Base-by-base conservation (phyloP, 2,888 invertebrate genomes). In the Ethmia dodecea region DNA sequence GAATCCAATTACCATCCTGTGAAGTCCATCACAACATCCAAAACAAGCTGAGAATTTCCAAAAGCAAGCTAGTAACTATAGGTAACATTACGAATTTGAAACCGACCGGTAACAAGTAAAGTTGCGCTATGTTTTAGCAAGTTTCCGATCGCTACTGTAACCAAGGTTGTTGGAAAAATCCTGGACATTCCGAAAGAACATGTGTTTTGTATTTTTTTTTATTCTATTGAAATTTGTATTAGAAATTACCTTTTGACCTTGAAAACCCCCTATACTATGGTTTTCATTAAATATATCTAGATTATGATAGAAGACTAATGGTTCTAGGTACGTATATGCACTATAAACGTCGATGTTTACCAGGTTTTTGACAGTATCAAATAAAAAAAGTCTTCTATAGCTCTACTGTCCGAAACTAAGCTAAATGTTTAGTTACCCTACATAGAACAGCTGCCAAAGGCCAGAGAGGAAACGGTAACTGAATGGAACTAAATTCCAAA, bases 401-500 rank as follows among this genome's bases (percentile, higher is more conserved):
- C n/a, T n/a, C n/a, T n/a, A 18, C 5, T 5, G 26, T 26, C 26
- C 26, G n/a, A 26, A 26, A 11, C 11, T 4, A 26, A 11, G 11
- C 12, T 11, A n/a, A 12, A 26, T 10, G 0, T 20, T 29, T 58
- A 42, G 72, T 45, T 43, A 61, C 62, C 41, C 47, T 55, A 65
- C 47, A 35, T 47, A 60, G 60, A 70, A 60, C 76, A 79, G 72
- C 78, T 75, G 77, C 70, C 77, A 83, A 81, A 81, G 79, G 79
- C 78, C 72, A 74, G 60, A 69, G 74, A 73, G 75, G 78, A 77
- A 80, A 73, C 72, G 71, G 67, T 74, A 79, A 81, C 76, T 81
- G 80, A 81, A 83, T 81, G 71, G 79, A 79, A 80, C 78, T 80
- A 73, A 83, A 84, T 84, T 83, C 80, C 80, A 57, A 67, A 57